Evolutionary conservation across 2,888 invertebrate species (phyloP), one percentile per base, ranked within the genome.

Genomic region (Lomographa bimaculata): DNA sequence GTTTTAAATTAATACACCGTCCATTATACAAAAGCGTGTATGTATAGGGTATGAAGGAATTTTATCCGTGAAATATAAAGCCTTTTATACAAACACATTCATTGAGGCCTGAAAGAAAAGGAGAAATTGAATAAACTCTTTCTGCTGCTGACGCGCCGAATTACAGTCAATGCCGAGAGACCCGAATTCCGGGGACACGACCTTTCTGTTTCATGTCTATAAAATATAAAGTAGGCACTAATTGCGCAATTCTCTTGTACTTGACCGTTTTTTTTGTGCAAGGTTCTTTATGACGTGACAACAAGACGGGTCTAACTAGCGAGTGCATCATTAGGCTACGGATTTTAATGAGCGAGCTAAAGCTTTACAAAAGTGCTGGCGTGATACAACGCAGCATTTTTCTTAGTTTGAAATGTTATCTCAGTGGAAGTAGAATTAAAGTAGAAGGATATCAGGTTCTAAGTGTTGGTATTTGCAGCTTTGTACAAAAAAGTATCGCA

Each of bases 291-390:
- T 56, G 59, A 56, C 59, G 50, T 59, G 66, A 64, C 69, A 67
- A 64, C 68, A 68, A 69, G 71, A 62, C 60, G 57, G 55, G 41
- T 57, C 71, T 77, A 79, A 75, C 76, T 76, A 79, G 76, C 73
- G 53, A 52, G 64, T 66, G 71, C 75, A 73, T 81, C 79, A 79
- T 81, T 79, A 81, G 75, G 57, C 61, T 55, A 50, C 36, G 57
- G 53, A 45, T 57, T 57, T 52, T 79, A 78, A 79, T 76, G 75
- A 79, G 77, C 53, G 46, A 57, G 23, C 35, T 48, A 55, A 56
- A 50, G 54, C 60, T 57, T 53, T 50, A 48, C 55, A 60, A 53
- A 49, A 52, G 42, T 52, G 50, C 51, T 33, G 29, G 30, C 26
- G 26, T 14, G 36, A 19, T 60, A 48, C 28, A 46, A 36, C 43